Evolutionary conservation across 2,797 vertebrate species (phyloP), one percentile per base, ranked within the genome.

Genomic region (Paedocypris micromegethes): DNA sequence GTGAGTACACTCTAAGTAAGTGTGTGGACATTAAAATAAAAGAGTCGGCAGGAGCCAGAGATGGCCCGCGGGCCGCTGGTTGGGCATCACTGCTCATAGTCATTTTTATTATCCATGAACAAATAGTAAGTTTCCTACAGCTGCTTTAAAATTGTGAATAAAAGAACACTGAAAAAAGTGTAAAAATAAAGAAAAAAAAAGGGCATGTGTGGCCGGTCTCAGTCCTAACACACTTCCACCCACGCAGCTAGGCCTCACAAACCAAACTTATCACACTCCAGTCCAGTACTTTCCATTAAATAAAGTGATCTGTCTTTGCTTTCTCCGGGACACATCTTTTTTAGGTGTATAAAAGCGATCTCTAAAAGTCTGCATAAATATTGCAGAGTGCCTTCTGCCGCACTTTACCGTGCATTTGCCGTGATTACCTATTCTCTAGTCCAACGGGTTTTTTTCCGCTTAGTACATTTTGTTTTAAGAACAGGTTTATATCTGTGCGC

Each of bases 351-450:
- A 81, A 83, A 84, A 78, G 79, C 72, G 0, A 77, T 81, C 77
- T 84, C 76, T 81, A 77, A 81, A 81, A 78, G 79, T 71, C 73
- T 70, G 69, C 74, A 85, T 84, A 76, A 87, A 88, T 88, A 87
- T 82, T 86, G 68, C 72, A 88, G 75, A 37, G 68, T 42, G 60
- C 70, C 76, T 68, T 75, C 76, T 81, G 60, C 77, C 23, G 75
- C 74, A 73, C 81, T 83, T 80, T 56, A 37, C 68, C 72, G 65
- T 77, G 81, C 76, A 80, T 83, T 82, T 74, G 74, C 79, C 58
- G 68, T 76, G 74, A 83, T 83, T 84, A 80, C 72, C 65, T 45
- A 49, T 67, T 55, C 50, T 72, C 75, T 67, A 65, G 68, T 76
- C 61, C 69, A 43, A 68, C 49, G 66, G 45, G 65, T 23, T 66